Evolutionary conservation across 2,113 vertebrate genomes (phyloP), one percentile per base, ranked within the genome.

Genomic region (Melospiza georgiana): DNA sequence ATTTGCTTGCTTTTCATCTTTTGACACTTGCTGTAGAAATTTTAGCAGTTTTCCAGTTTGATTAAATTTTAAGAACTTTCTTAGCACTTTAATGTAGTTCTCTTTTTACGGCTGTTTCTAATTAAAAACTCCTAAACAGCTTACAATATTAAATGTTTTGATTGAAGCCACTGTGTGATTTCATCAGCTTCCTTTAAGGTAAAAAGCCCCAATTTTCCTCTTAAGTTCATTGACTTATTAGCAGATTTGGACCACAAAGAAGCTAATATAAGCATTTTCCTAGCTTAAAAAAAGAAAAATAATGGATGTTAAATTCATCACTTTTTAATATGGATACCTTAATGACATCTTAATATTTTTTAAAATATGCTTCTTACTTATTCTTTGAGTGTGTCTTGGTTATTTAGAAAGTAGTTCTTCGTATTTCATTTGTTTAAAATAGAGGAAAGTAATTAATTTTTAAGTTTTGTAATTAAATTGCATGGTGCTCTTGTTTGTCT

Each of bases 1-100:
- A 54, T 85, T 93, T 89, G 44, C 35, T 91, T 41, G 23, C 39
- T 87, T 94, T 91, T 93, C 41, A 87, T 89, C 52, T 87, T 94
- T 72, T 69, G 58, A 80, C n/a, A 51, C 27, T 81, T 63, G 17
- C 63, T 87, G 46, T 75, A 79, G 78, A 93, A 87, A 85, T 91
- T 87, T 68, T 57, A 78, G 35, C 63, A 20, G 48, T 89, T 87
- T 58, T 59, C 27, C 44, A 46, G 43, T 76, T 75, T 68, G 33
- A 71, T 85, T 87, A 48, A 57, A 57, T 79, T 81, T 89, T 43
- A 74, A 73, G 37, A 89, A 61, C 35, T 76, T 90, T 55, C 30
- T n/a, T 65, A 94, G 44, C 27, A 19, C 65, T 75, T 91, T 57
- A 61, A 72, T 75, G n/a, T 72, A 37, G 35, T 61, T 95, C 4